Evolutionary conservation across 2,113 vertebrate species (phyloP).

Genomic region (Catharus fuscescens): DNA sequence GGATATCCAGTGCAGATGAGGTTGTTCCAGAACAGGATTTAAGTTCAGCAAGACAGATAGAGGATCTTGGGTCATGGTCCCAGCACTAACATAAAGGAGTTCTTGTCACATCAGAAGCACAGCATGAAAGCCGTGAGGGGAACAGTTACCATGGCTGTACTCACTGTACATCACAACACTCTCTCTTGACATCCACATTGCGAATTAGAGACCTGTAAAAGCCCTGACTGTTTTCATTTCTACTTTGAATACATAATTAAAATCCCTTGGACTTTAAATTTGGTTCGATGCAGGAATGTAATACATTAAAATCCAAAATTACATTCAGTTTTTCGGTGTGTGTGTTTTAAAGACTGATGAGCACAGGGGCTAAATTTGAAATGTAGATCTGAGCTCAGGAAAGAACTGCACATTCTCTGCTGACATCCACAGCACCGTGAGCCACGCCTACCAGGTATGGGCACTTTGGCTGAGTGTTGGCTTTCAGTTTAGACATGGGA

Average conservation of each 20-base stretch:
- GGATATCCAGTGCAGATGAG: neutral
- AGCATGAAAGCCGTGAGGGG: neutral
- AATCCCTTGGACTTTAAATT: neutral
- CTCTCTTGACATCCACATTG: neutral
- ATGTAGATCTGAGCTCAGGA: neutral
- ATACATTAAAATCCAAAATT: neutral
- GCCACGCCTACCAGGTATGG: neutral
- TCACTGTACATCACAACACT: neutral
- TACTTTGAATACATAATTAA: neutral
- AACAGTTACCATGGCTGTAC: neutral
- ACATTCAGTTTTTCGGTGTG: fast-evolving
- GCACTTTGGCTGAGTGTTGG: neutral
- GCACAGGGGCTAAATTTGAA: neutral
- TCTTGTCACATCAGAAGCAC: neutral
- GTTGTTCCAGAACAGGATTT: neutral
- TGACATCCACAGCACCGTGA: neutral
- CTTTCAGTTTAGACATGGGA: neutral
- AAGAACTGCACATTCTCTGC: neutral
- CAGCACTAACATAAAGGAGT: fast-evolving
- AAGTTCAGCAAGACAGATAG: neutral
- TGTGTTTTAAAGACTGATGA: neutral
- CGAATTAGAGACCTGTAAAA: neutral
- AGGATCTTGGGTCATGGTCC: neutral
- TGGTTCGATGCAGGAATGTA: neutral
- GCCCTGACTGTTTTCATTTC: neutral